Evolutionary conservation across 2,113 vertebrate genomes (phyloP).

Genomic region (Grus americana): DNA sequence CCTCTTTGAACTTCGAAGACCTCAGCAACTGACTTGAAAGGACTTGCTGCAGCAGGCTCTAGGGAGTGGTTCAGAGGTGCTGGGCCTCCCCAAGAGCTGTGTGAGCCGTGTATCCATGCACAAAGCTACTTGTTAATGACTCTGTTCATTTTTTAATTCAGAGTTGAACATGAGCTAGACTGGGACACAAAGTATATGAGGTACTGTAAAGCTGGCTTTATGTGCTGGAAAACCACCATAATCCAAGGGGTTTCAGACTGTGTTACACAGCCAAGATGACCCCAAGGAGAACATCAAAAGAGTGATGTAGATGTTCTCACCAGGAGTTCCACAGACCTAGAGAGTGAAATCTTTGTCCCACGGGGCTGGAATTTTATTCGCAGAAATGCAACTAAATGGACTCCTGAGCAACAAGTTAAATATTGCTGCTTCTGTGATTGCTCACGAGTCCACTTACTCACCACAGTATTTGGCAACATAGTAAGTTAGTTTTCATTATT

Average conservation of each 20-base stretch:
- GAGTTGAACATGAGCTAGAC: not conserved
- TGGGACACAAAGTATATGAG: not conserved
- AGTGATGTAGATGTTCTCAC: not conserved
- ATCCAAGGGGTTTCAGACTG: not conserved
- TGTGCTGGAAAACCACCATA: not conserved
- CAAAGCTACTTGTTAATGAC: not conserved
- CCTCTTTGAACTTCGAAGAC: not conserved
- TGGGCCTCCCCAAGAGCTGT: not conserved
- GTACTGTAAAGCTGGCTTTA: not conserved
- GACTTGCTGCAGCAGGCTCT: not conserved
- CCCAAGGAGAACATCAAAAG: not conserved
- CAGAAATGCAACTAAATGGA: not conserved
- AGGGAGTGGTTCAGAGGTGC: not conserved
- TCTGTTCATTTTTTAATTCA: not conserved
- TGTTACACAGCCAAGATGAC: not conserved
- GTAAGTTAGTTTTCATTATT: not conserved
- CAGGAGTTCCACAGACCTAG: not conserved
- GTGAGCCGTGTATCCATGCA: not conserved
- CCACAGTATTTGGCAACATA: not conserved
- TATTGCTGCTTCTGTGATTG: not conserved
- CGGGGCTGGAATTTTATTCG: not conserved
- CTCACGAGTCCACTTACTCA: not conserved
- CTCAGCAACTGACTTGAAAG: not conserved
- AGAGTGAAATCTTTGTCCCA: not conserved
- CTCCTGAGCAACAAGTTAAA: not conserved